Conservation (phyloP, 1,140 invertebrate species). For the Lucilia sericata region DNA sequence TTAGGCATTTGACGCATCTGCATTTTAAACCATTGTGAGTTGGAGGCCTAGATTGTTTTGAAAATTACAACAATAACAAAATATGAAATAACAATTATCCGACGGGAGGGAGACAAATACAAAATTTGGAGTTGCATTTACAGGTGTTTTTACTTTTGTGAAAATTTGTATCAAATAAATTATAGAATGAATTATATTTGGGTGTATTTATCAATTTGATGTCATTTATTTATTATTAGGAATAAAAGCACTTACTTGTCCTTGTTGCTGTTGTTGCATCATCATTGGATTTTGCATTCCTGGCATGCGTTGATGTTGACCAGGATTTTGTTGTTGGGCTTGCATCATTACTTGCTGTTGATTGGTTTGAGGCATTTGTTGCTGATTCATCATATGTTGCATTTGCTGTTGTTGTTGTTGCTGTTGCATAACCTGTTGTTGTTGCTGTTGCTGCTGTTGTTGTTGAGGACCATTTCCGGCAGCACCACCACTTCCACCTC, state of each 20-base stretch:
- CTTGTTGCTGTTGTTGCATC: constrained; percentile 66
- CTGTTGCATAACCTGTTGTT: constrained; percentile 64
- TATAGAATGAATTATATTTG: too few species aligned
- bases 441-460: constrained; percentile 50
- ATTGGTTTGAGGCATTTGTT: constrained; percentile 67
- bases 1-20: constrained; percentile 65
- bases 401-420: constrained; percentile 70
- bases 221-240: too few species aligned
- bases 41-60: constrained; percentile 52
- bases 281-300: constrained; percentile 64
- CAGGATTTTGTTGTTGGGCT: constrained; percentile 57
- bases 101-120: too few species aligned
- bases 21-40: constrained; percentile 65
- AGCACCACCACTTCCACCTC: constrained; percentile 55
- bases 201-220: too few species aligned
- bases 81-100: neutral
- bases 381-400: constrained; percentile 71
- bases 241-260: constrained; percentile 63
- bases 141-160: neutral
- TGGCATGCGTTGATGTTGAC: constrained; percentile 62
- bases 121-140: too few species aligned
- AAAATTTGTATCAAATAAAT: too few species aligned
- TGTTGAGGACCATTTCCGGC: constrained; percentile 62
- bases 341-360: constrained; percentile 59
- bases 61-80: constrained; percentile 4